Percentiles rank a stretch among this genome's conserved stretches.
Evolutionary conservation across 30 jellyfish, hydroid and myxozoan genomes (phyloP).

Genomic region (Hydractinia symbiolongicarpus): DNA sequence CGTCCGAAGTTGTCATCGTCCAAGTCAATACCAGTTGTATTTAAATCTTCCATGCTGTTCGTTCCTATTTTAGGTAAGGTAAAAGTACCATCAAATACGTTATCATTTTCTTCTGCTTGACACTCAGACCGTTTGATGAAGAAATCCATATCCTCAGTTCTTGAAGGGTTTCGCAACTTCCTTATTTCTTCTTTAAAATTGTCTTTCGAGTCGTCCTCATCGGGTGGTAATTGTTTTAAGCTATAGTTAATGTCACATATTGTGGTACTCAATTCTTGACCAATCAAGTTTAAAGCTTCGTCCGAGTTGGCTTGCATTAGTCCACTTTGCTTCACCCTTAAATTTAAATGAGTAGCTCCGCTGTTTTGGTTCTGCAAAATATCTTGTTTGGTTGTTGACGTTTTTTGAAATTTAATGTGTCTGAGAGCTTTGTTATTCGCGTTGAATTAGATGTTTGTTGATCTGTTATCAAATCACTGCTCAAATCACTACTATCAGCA

Average conservation of each 20-base stretch:
- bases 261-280: constrained; percentile 2
- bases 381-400: constrained; percentile 1
- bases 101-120: too few relatives aligned
- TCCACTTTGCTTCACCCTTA: background rate
- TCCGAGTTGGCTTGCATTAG: background rate
- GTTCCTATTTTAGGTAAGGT: constrained; percentile 2
- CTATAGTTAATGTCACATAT: background rate
- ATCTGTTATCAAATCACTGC: background rate
- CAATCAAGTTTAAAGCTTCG: background rate
- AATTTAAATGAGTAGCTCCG: background rate
- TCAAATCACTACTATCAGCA: too few relatives aligned
- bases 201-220: background rate
- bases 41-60: constrained; percentile 6
- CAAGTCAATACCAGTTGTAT: background rate
- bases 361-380: background rate
- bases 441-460: background rate
- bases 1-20: background rate
- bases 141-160: background rate
- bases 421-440: background rate
- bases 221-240: background rate
- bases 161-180: background rate
- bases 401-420: background rate
- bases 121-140: too few relatives aligned
- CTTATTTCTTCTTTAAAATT: background rate
- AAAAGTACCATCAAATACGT: background rate